These are phyloP conservation scores for Elegia similella DNA, from an alignment of 2,888 invertebrate genomes.

Conservation along the genomic window DNA sequence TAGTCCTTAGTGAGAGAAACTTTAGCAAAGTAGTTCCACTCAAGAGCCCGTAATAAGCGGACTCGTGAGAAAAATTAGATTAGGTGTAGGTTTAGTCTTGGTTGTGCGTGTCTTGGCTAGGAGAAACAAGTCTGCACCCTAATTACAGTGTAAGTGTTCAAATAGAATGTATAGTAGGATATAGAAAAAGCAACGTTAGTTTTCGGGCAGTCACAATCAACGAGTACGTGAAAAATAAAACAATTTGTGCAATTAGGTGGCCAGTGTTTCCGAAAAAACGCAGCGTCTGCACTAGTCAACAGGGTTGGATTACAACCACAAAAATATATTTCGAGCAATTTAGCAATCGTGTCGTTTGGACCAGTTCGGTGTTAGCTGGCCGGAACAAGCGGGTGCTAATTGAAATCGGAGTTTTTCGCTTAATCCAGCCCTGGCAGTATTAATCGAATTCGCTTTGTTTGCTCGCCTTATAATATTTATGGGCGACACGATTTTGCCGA, in stretches of 20 bases:
- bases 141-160: slow-evolving; percentile 15
- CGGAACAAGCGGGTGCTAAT: slow-evolving; percentile 71
- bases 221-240: slow-evolving; percentile 31
- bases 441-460: slow-evolving; percentile 37
- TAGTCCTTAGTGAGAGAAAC: background rate
- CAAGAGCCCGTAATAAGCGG: slow-evolving; percentile 2
- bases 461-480: slow-evolving; percentile 16
- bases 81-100: slow-evolving; percentile 10
- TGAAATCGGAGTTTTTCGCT: slow-evolving; percentile 68
- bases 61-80: slow-evolving; percentile 12
- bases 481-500: background rate
- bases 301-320: slow-evolving; percentile 50
- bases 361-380: slow-evolving; percentile 53
- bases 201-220: slow-evolving; percentile 28
- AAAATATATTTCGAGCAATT: slow-evolving; percentile 63
- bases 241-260: slow-evolving; percentile 53
- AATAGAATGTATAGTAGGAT: background rate
- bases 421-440: slow-evolving; percentile 45
- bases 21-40: background rate
- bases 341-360: slow-evolving; percentile 52
- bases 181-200: slow-evolving; percentile 10
- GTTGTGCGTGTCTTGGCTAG: slow-evolving; percentile 4
- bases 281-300: slow-evolving; percentile 54
- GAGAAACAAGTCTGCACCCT: slow-evolving; percentile 3
- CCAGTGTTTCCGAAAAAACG: slow-evolving; percentile 49